Evolutionary conservation across 1,140 invertebrate genomes (phyloP), one percentile per base, ranked within the genome.

Genomic region (Conopomorpha cramerella): DNA sequence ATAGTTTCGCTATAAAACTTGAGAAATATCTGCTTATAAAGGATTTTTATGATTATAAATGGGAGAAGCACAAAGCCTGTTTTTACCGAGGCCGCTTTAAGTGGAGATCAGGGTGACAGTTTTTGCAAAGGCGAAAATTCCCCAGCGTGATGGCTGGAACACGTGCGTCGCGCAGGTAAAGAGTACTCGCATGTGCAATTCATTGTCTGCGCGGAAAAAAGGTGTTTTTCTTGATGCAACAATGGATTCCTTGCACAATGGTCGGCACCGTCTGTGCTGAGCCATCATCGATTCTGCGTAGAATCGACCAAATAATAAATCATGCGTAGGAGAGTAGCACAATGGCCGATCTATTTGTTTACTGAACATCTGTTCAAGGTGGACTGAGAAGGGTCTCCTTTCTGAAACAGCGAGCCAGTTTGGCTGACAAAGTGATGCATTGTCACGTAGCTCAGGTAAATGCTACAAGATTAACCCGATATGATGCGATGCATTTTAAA

Each of bases 381-480:
- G 46, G 28, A 45, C 37, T 36, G 39, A 28, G 45, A 49, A 38
- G 39, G 49, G 46, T 45, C 45, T 51, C 17, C 26, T 36, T 36
- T 46, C 45, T 46, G 54, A 44, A 67, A 60, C 60, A 56, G 57
- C 61, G 49, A 63, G 45, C 45, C 53, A 23, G 44, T 12, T 13
- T 16, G 2, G 34, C 36, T 44, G 46, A 68, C 66, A 64, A 63
- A 50, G 26, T 8, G 33, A 26, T 40, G 41, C 46, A 58, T 64
- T 67, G 61, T 74, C 50, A 41, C 43, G 33, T 42, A 39, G 46
- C 39, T 46, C 51, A 63, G 55, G 57, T 66, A 60, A 68, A 63
- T 59, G 62, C 63, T 47, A 52, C 50, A 56, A 70, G 65, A 72
- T 76, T 71, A 76, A 72, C 71, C 64, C 62, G 67, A 68, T 68